Percentiles rank a stretch among this genome's conserved stretches.
Conservation (phyloP, 2,888 invertebrate genomes). For the Poecilus cupreus region DNA sequence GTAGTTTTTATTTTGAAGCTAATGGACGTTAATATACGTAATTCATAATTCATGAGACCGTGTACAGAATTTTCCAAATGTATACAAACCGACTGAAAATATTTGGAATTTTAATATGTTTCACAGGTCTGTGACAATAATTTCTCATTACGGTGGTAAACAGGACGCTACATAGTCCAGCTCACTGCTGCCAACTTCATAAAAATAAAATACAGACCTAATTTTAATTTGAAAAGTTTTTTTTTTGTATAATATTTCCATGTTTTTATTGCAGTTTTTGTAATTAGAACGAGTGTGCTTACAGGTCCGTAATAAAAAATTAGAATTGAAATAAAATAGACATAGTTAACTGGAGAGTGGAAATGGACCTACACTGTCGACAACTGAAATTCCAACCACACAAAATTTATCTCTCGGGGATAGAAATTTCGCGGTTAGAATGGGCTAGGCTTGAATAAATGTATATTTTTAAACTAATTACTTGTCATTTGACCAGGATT, state of each 20-base stretch:
- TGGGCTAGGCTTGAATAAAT: too few species aligned
- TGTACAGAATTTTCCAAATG: constrained; percentile 35
- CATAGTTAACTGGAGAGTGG: too few species aligned
- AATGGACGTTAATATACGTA: constrained; percentile 48
- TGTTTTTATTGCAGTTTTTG: constrained; percentile 39
- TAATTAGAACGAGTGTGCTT: constrained; percentile 8
- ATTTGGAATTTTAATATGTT: constrained; percentile 39
- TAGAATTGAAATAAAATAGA: too few species aligned
- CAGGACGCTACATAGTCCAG: constrained; percentile 9
- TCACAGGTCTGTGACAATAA: constrained; percentile 39
- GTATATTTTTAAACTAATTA: too few species aligned
- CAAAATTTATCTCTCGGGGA: too few species aligned
- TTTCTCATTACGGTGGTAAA: constrained; percentile 35
- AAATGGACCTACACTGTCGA: too few species aligned
- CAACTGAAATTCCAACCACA: too few species aligned
- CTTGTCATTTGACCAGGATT: too few species aligned
- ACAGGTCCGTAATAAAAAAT: constrained; percentile 2
- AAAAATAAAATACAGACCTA: constrained; percentile 54
- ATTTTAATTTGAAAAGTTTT: constrained; percentile 53
- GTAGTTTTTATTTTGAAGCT: constrained; percentile 41
- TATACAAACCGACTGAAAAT: constrained; percentile 31
- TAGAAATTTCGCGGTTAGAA: too few species aligned
- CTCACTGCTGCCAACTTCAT: constrained; percentile 40
- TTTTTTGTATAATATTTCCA: constrained; percentile 42
- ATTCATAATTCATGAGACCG: constrained; percentile 45